Evolutionary conservation across 2,113 vertebrate genomes (phyloP), one percentile per base, ranked within the genome.

Genomic region (Sylvietta virens): DNA sequence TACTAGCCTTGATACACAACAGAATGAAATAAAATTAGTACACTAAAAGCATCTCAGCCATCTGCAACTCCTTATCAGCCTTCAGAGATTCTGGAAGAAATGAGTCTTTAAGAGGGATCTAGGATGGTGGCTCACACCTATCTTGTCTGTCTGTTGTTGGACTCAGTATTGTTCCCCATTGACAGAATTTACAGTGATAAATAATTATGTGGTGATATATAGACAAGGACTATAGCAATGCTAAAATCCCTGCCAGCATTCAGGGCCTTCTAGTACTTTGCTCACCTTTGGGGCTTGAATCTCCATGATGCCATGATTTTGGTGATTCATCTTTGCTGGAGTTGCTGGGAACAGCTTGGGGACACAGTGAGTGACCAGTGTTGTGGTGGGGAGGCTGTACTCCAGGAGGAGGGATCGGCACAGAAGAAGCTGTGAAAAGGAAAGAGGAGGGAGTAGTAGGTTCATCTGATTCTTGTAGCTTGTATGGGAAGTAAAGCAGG

Each of bases 41-140:
- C 6, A 51, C 10, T 26, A 81, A 58, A 50, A 76, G 3, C 6
- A 58, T n/a, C 27, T 92, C n/a, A 53, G 35, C 15, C n/a, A 58
- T 21, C 40, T 81, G 40, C 0, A 0, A 22, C 11, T 82, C 9
- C 10, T 69, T 11, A 19, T 51, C 45, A 79, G 1, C 28, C 27
- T 61, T 51, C 54, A 94, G 58, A 64, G 23, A 50, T 45, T 37
- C 15, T 65, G 70, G 27, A 82, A 82, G 20, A 65, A 21, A 7
- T 39, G 21, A 62, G 3, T 45, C 40, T 72, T 77, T 37, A 69
- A 60, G 14, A 81, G 4, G 11, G 8, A 50, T 47, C 18, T 44
- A 28, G 9, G 14, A 27, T 61, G 30, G 27, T 56, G 13, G 19
- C 50, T 80, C 70, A 85, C 42, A 73, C 7, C 11, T 30, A 13